Evolutionary conservation across 2,888 invertebrate genomes (phyloP), one percentile per base, ranked within the genome.

Genomic region (Lasius platythorax): DNA sequence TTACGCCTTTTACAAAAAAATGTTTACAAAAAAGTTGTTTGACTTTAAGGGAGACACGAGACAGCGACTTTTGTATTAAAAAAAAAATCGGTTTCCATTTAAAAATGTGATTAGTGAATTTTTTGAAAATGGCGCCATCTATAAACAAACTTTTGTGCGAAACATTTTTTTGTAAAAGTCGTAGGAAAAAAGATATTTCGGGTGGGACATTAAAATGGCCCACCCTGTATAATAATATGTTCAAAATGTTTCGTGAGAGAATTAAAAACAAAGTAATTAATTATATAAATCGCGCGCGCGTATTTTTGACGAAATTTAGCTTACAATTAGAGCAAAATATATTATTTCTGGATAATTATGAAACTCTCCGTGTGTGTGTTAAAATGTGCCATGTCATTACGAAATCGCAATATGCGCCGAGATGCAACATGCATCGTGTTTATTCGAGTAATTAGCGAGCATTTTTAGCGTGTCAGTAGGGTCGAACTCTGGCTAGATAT

Each of bases 371-470:
- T 12, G 23, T 1, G 15, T 6, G 3, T 18, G 46, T 3, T 53
- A 53, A 53, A 53, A 53, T 5, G 33, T 5, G 5, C 37, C n/a
- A 0, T n/a, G 4, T 3, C 8, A 15, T 40, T 70, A 40, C 6
- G 15, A 15, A 43, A 18, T 50, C n/a, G 37, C 58, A 23, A 0
- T 64, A 9, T 15, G 18, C 30, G 18, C 30, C 70, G 12, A 70
- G 66, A 66, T 81, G 28, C 28, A 72, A 50, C 40, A 40, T 53
- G 50, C 28, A 56, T 56, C n/a, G 50, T 53, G 28, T 68, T 53
- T 58, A 68, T 82, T 56, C 33, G 63, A 40, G 53, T 73, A 86
- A 85, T 85, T 78, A 63, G 37, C 23, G 18, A 50, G 9, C 15
- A 23, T 46, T 79, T 73, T 72, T 50, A 75, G 23, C 37, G 28